A percentile compares a stretch with the other conserved stretches of the same genome.
Conservation (phyloP, 2,797 vertebrate genomes). For the Lophura swinhoii region DNA sequence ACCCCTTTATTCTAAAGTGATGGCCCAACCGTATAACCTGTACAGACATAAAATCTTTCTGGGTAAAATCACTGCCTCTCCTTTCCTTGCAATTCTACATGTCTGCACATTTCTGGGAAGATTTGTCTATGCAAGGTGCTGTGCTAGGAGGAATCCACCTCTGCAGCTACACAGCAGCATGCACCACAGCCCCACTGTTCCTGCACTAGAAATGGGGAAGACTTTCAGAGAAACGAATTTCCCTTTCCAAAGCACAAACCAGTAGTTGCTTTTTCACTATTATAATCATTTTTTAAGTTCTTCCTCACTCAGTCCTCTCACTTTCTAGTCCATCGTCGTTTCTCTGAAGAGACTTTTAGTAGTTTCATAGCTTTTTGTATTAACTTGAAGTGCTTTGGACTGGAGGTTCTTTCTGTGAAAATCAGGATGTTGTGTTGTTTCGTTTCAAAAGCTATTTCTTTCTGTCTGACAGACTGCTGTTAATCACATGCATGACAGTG, state of each 20-base stretch:
- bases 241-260: not conserved
- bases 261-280: not conserved
- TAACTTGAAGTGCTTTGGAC: not conserved
- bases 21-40: fast-evolving
- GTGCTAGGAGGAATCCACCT: not conserved
- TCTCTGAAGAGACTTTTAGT: not conserved
- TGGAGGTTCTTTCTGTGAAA: not conserved
- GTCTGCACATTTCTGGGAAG: not conserved
- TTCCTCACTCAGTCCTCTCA: fast-evolving
- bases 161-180: not conserved
- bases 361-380: not conserved
- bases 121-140: not conserved
- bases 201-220: not conserved
- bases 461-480: not conserved
- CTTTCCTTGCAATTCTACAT: not conserved
- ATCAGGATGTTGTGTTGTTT: not conserved
- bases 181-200: not conserved
- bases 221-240: not conserved
- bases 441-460: not conserved
- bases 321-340: not conserved
- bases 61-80: not conserved
- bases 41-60: not conserved
- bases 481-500: constrained; percentile 1
- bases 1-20: not conserved
- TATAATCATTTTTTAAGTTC: not conserved